Base-by-base conservation (phyloP, 2,797 vertebrate genomes). In the Neomorphus geoffroyi region DNA sequence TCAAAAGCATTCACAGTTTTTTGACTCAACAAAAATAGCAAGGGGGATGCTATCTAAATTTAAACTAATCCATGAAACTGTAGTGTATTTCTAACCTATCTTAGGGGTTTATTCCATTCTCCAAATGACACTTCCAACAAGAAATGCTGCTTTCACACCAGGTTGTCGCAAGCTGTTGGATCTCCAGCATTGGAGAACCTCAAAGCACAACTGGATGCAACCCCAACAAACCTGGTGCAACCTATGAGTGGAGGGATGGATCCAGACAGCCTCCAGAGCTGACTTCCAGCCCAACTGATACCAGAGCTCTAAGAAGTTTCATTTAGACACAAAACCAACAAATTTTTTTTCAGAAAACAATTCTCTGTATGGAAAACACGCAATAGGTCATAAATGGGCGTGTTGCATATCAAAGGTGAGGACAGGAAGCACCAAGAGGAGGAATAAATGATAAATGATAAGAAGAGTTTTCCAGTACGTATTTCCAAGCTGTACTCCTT, bases 21-120 rank as follows among this genome's bases (percentile, higher is more conserved):
- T 2, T 26, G 50, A 11, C 41, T 10, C 33, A 11, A 45, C 19
- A 45, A 8, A 19, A 46, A 2, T 43, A 69, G 54, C 4, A 5
- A 23, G 6, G 9, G 10, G 9, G n/a, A 41, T 9, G 56, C 26
- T 35, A 1, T 8, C 48, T 3, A 3, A 18, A 13, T 7, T 41
- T 12, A 3, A 30, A 60, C 3, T 7, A 15, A 7, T 0, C 3
- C 43, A 9, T 0, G 3, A 41, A 30, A 7, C 33, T 14, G 27
- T 54, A 51, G 46, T 1, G 16, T 15, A 3, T 18, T 22, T 19
- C 48, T 23, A 1, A 14, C n/a, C 58, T 19, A 19, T 6, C 61
- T 26, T 4, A 17, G 21, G 50, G 10, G 26, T 7, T 13, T 18
- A 4, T 22, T 35, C 4, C 30, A 0, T 7, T n/a, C 66, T 45